Evolutionary conservation across 2,113 vertebrate species (phyloP), one percentile per base, ranked within the genome.

Genomic region (Prionailurus viverrinus): DNA sequence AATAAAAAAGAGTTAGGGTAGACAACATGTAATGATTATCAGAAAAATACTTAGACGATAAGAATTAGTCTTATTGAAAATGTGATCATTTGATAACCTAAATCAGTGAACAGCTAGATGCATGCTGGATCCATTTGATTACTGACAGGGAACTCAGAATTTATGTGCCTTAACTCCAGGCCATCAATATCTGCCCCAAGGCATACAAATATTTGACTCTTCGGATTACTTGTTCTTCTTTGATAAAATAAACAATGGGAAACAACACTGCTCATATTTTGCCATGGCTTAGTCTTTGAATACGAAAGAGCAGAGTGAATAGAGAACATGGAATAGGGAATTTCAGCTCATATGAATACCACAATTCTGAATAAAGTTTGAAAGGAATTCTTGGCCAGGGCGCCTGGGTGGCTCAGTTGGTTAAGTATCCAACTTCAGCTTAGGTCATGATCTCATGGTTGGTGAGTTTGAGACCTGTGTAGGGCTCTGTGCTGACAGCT

Each of bases 201-300:
- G 29, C 25, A 85, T 33, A 95, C 29, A 95, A 84, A 89, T 89
- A 94, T 76, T 27, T 86, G 39, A 89, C 58, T 86, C 39, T 63
- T 92, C 19, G 65, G 41, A 78, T 36, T 29, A 71, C 31, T 74
- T 18, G 63, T 76, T 95, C 12, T 81, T 80, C 39, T 94, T 92
- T 89, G 69, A 71, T 73, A 73, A 87, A 94, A 63, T 81, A 68
- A 81, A 18, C 39, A 68, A 25, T 55, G n/a, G 36, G 31, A 66
- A 80, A 13, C 29, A 61, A 89, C 11, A 25, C 39, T 69, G 25
- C 16, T 80, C 8, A 76, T 74, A 16, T 11, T 21, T 4, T 88
- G 5, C 39, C 3, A 12, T 48, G 25, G 65, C 27, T 92, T 76
- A 71, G 51, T 58, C 19, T 94, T 68, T 76, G 36, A 82, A 58